Conservation (phyloP, 2,797 vertebrate genomes). For the Gymnodraco acuticeps region DNA sequence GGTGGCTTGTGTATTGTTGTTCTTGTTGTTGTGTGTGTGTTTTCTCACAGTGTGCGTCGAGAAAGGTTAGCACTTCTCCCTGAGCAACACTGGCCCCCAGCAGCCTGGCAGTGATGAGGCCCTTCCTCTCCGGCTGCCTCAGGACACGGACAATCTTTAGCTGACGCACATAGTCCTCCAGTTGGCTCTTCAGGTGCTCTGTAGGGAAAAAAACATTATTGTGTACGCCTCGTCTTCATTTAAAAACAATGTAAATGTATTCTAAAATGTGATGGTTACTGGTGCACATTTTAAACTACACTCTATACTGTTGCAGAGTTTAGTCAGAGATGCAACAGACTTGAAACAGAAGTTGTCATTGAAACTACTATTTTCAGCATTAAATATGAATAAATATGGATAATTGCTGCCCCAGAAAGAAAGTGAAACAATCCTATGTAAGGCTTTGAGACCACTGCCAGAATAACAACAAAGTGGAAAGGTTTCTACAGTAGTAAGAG, state of each 20-base stretch:
- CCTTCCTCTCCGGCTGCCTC: constrained; percentile 93
- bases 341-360: neutral
- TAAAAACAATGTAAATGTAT: neutral
- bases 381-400: neutral
- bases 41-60: constrained; percentile 96
- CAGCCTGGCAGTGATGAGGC: constrained; percentile 93
- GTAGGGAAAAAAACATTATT: constrained; percentile 22
- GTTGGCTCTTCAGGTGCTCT: constrained; percentile 89
- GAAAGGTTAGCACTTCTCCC: constrained; percentile 94
- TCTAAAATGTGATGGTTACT: neutral
- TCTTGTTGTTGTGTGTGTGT: neutral
- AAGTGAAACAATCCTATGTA: neutral
- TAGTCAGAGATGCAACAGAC: neutral
- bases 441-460: neutral
- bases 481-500: constrained; percentile 33
- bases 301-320: neutral
- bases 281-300: neutral
- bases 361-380: neutral
- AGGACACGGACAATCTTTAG: constrained; percentile 92
- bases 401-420: neutral
- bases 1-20: neutral
- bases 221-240: neutral
- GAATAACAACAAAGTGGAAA: constrained; percentile 36
- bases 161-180: constrained; percentile 88
- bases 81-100: constrained; percentile 92